These are phyloP conservation scores for Sebastes oblongus DNA, from an alignment of 2,797 vertebrate genomes.

Conservation along the genomic window DNA sequence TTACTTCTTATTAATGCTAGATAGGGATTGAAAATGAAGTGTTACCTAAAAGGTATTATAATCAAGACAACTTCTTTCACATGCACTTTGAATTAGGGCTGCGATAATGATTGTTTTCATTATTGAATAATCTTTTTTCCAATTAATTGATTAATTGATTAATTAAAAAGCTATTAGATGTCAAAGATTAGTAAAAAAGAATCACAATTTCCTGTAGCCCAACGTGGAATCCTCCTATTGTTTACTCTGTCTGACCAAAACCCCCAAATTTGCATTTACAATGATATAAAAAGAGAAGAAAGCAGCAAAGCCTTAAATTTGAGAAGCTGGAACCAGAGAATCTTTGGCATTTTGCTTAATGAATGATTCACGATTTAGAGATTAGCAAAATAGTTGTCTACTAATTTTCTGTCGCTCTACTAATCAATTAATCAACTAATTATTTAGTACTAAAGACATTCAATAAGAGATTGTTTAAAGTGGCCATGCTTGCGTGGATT, in stretches of 20 bases:
- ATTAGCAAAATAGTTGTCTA: not conserved
- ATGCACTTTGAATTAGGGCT: not conserved
- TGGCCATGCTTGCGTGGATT: not conserved
- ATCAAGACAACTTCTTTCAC: not conserved
- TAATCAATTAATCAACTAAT: not conserved
- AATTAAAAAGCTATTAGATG: not conserved
- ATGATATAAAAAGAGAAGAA: not conserved
- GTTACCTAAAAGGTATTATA: not conserved
- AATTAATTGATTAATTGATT: not conserved
- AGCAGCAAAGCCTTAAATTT: not conserved
- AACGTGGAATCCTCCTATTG: not conserved
- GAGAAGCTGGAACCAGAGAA: not conserved
- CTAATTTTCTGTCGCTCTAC: not conserved
- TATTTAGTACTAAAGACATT: not conserved
- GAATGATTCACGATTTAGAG: not conserved
- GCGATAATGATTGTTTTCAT: not conserved
- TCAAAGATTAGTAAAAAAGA: not conserved
- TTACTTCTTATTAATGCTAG: not conserved
- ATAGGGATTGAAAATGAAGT: not conserved
- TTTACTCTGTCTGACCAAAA: not conserved
- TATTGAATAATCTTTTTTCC: not conserved
- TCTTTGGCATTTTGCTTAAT: not conserved
- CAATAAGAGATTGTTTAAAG: not conserved
- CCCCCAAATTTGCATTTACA: not conserved
- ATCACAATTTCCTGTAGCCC: not conserved